Evolutionary conservation across 2,797 vertebrate species (phyloP), one percentile per base, ranked within the genome.

Genomic region (Ciconia nigra): DNA sequence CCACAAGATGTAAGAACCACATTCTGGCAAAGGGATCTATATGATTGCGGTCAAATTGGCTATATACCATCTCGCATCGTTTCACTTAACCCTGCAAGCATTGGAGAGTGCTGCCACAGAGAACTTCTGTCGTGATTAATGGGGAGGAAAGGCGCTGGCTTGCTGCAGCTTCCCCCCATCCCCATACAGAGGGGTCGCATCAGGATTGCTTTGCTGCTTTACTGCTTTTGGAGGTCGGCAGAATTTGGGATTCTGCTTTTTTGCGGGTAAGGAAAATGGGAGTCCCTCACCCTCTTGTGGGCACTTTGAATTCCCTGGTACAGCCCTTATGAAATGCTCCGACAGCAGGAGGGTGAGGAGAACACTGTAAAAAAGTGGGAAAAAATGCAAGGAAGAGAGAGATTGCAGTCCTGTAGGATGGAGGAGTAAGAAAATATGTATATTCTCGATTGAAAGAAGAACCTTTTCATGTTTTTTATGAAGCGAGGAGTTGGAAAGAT

Each of bases 391-490:
- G 31, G 41, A 44, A 59, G 46, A 55, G 51, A 91, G 49, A 90
- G 22, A 76, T 81, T 42, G 41, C 39, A 24, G 58, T 57, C 72
- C 69, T 83, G 62, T 76, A 85, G 87, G 93, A 67, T 71, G 87
- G 61, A 54, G 73, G 66, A 94, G 79, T 49, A 69, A 89, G 89
- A 89, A 92, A 87, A 88, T 86, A 73, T 47, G 76, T 95, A 46
- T 90, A 94, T 96, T 95, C 74, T 69, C 87, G 92, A 92, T 69
- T 35, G 89, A 95, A 91, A 74, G 90, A 74, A 91, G 71, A 91
- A 79, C 46, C 70, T 89, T 86, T 91, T 84, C 67, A 87, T 77
- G 70, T 86, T 85, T 88, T 92, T 87, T 93, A 83, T 94, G 90
- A 90, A 96, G 89, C 70, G 74, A 90, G 70, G 78, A 87, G 62